Base-by-base conservation (phyloP, 2,888 invertebrate species). In the Lydus trimaculatus region DNA sequence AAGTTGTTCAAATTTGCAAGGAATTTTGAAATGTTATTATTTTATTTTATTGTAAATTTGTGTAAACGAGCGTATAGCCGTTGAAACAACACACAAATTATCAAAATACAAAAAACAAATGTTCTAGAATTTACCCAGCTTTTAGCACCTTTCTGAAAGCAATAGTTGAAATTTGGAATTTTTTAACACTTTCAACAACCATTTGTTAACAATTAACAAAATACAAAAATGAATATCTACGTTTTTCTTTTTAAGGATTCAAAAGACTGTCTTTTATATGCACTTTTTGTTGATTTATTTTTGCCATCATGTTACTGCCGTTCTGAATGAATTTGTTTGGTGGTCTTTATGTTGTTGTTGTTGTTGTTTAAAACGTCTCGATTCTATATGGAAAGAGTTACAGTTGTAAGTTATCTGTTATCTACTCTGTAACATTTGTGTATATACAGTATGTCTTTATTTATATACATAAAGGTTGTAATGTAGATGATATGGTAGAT, bases 401-500 rank as follows among this genome's bases (percentile, higher is more conserved):
- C 61, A 64, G 39, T 58, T 70, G 25, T 25, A 17, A 52, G 58
- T 67, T 62, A 67, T 67, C 64, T 61, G 67, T 25, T 68, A 72
- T 72, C 69, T 66, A 60, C 59, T 68, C 62, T 58, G 61, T 70
- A 64, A 65, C 61, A 64, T 63, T 69, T 65, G 23, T n/a, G 67
- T 64, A 58, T 60, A 65, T 66, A 63, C 17, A n/a, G n/a, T 68
- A 70, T 68, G 73, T 74, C 75, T 77, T 76, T 76, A 76, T 76
- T 74, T 73, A 69, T 72, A 73, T 64, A 61, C 5, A 43, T 43
- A 43, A 43, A 43, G 64, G 52, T 65, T 64, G 64, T 64, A 59
- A 33, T 69, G 69, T 70, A 73, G 76, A 77, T 76, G 66, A 70
- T 71, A 75, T 65, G 64, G 69, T 43, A 74, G 77, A 78, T 78